Base-by-base conservation (phyloP, 1,140 invertebrate species). In the Copidosoma floridanum region DNA sequence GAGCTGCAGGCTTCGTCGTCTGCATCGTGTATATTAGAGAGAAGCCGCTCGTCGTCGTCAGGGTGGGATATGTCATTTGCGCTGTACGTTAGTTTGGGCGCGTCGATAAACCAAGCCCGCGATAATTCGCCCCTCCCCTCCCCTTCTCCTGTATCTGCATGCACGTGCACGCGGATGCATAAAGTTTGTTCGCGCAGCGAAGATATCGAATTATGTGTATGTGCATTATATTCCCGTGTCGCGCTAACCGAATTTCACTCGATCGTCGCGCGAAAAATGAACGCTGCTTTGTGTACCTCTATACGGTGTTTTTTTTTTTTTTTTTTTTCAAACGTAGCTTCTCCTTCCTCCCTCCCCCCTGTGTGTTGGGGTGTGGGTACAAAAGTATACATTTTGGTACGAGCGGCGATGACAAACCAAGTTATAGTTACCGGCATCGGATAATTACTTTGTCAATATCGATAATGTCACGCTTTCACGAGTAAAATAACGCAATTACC, bases 41-140 rank as follows among this genome's bases (percentile, higher is more conserved):
- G n/a, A 12, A 32, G 29, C 29, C 29, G 29, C 29, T 35, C 52
- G 23, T 1, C 50, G n/a, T 47, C 37, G 26, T 56, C 46, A 43
- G 43, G 44, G 18, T n/a, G n/a, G n/a, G n/a, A n/a, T n/a, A 61
- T 50, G 59, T 61, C 59, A 56, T 50, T 61, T 55, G 52, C 52
- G 26, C 44, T 43, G n/a, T n/a, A n/a, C n/a, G n/a, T n/a, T 43
- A 51, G 24, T 21, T 52, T 18, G 18, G 46, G 16, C 18, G 26
- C n/a, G 10, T 7, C 48, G 48, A 59, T 59, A 58, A 51, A 43
- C 16, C 55, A 3, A n/a, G 47, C 20, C 11, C 1, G 20, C 1
- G 27, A 47, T 46, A 57, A 58, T 41, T 51, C 27, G 21, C 35
- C 12, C 44, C 23, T 29, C n/a, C n/a, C n/a, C n/a, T n/a, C n/a